Percentiles rank a stretch among this genome's conserved stretches.
Conservation (phyloP, 2,113 vertebrate genomes). For the Osmerus mordax region DNA sequence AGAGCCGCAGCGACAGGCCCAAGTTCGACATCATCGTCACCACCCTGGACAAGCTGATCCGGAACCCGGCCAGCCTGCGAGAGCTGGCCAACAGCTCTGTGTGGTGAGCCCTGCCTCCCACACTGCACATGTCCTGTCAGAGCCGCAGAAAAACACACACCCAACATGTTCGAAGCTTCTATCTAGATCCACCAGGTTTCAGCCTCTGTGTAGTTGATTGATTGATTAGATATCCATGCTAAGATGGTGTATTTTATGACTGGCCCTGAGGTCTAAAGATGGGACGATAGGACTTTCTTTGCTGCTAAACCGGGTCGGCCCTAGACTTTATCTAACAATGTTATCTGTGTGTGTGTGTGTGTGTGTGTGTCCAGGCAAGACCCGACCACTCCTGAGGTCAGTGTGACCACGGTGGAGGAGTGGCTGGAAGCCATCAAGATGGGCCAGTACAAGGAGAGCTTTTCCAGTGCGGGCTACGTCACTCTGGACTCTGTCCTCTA, state of each 20-base stretch:
- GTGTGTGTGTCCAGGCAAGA: conserved; percentile 69
- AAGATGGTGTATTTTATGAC: too few species aligned
- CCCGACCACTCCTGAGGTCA: conserved; percentile 71
- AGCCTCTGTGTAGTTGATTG: too few species aligned
- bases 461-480: conserved; percentile 76
- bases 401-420: conserved; percentile 75
- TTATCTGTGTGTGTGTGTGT: conserved; percentile 24
- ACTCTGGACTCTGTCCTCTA: conserved; percentile 78
- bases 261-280: too few species aligned
- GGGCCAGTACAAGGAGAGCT: conserved; percentile 80
- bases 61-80: conserved; percentile 73
- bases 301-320: too few species aligned
- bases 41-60: conserved; percentile 77
- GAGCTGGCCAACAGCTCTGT: conserved; percentile 76
- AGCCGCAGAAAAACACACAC: too few species aligned
- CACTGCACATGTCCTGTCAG: too few species aligned
- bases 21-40: conserved; percentile 79
- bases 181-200: too few species aligned
- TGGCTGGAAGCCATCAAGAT: conserved; percentile 81
- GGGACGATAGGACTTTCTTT: too few species aligned
- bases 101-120: conserved; percentile 58
- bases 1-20: conserved; percentile 72
- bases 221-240: too few species aligned
- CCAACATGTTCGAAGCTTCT: too few species aligned
- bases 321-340: too few species aligned